Percentiles rank a stretch among this genome's conserved stretches.
These are phyloP conservation scores for Antitype chi DNA, from an alignment of 2,888 invertebrate species.

Conservation along the genomic window DNA sequence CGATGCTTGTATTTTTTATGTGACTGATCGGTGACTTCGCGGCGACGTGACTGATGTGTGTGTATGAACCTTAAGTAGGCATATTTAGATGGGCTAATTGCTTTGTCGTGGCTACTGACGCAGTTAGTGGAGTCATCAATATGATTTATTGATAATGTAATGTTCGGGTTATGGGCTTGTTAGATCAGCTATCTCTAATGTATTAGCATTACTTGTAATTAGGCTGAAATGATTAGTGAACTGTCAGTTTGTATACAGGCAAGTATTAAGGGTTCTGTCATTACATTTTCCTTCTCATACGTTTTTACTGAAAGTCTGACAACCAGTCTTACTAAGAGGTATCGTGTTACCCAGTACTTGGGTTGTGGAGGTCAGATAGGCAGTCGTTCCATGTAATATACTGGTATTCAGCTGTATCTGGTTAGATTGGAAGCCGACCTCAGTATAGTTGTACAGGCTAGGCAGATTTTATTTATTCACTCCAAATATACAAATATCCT, in stretches of 20 bases:
- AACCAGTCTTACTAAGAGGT: background rate
- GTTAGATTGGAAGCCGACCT: no score
- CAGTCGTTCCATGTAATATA: no score
- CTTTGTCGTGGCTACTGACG: slow-evolving; percentile 17
- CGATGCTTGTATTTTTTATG: background rate
- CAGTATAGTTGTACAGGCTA: background rate
- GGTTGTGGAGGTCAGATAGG: no score
- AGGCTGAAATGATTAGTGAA: slow-evolving; percentile 27
- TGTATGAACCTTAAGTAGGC: slow-evolving; percentile 17
- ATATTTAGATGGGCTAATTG: slow-evolving; percentile 55
- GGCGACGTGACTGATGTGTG: background rate
- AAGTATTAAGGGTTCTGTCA: background rate
- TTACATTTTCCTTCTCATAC: background rate
- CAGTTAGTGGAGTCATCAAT: slow-evolving; percentile 45
- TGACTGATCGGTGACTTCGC: background rate
- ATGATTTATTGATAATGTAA: slow-evolving; percentile 46
- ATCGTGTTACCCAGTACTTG: no score
- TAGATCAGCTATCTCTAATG: slow-evolving; percentile 52
- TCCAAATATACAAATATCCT: no score
- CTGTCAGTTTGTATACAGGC: background rate
- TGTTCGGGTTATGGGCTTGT: slow-evolving; percentile 41
- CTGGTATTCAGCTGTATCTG: no score
- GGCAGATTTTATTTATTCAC: no score
- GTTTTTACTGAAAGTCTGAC: background rate
- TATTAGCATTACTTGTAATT: slow-evolving; percentile 49